Conservation (phyloP, 2,113 vertebrate species). For the Silurus asotus region DNA sequence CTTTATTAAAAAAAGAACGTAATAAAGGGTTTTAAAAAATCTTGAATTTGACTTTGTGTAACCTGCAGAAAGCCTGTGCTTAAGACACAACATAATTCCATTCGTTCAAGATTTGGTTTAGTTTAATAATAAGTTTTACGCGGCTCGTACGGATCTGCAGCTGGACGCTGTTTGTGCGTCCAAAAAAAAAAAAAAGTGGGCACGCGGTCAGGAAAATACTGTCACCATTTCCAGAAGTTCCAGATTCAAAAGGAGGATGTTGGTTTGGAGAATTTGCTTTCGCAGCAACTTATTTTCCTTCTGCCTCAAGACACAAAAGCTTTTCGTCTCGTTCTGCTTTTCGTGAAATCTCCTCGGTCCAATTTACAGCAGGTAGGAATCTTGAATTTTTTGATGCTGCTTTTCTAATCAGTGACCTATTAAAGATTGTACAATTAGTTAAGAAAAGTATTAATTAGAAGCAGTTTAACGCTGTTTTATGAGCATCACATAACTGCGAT, state of each 20-base stretch:
- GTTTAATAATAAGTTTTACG: not conserved
- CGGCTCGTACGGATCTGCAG: not conserved
- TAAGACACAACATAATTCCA: not conserved
- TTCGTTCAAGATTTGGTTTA: not conserved
- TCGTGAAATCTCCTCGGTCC: not conserved
- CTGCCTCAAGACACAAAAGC: not conserved
- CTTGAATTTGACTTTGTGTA: too few species aligned
- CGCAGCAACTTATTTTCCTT: constrained; percentile 9
- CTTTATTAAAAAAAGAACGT: too few species aligned
- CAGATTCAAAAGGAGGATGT: constrained; percentile 28
- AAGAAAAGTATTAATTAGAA: not conserved
- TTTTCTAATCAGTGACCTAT: not conserved
- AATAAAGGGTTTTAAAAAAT: too few species aligned
- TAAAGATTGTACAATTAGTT: too few species aligned
- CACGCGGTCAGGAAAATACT: constrained; percentile 44
- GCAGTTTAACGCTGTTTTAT: too few species aligned
- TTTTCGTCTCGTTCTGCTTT: not conserved
- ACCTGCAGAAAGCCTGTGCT: not conserved
- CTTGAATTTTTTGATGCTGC: not conserved
- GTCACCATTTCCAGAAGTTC: constrained; percentile 44
- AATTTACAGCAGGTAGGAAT: not conserved
- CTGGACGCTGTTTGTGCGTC: not conserved
- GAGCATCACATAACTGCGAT: too few species aligned
- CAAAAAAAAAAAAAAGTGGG: not conserved
- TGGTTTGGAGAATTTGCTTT: constrained; percentile 12